These are phyloP conservation scores for Hyaena hyaena DNA, from an alignment of 2,113 vertebrate genomes.

Conservation along the genomic window DNA sequence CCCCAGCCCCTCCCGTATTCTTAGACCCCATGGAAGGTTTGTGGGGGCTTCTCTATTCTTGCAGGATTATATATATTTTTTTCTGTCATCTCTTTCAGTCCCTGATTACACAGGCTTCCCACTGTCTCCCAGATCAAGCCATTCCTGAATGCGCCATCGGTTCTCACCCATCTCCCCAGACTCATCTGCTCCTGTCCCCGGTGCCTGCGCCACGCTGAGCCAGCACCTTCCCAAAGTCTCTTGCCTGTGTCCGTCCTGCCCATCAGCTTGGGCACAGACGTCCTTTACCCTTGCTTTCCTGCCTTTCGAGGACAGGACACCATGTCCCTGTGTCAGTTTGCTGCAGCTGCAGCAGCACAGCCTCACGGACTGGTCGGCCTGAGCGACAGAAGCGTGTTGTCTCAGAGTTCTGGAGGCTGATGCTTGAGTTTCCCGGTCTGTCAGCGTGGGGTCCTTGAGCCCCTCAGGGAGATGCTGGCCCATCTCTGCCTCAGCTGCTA, in stretches of 20 bases:
- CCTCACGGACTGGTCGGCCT: background rate
- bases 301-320: background rate
- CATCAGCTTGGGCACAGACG: rapidly evolving
- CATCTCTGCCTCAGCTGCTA: rapidly evolving
- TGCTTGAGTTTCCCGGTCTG: background rate
- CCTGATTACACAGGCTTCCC: background rate
- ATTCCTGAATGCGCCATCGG: background rate
- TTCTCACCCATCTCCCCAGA: background rate
- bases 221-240: background rate
- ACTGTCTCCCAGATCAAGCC: background rate
- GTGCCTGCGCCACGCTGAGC: rapidly evolving
- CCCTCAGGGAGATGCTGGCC: rapidly evolving
- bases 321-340: rapidly evolving
- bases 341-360: too few relatives aligned
- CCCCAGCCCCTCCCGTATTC: background rate
- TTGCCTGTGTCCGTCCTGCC: background rate
- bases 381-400: rapidly evolving
- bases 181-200: background rate
- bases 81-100: background rate
- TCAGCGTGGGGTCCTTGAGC: too few relatives aligned
- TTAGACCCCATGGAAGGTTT: background rate
- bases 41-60: background rate
- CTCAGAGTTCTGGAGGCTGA: background rate
- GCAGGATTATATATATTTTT: background rate
- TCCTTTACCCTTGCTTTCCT: too few relatives aligned